Conservation (phyloP, 1,140 invertebrate genomes). For the Streblospio benedicti region DNA sequence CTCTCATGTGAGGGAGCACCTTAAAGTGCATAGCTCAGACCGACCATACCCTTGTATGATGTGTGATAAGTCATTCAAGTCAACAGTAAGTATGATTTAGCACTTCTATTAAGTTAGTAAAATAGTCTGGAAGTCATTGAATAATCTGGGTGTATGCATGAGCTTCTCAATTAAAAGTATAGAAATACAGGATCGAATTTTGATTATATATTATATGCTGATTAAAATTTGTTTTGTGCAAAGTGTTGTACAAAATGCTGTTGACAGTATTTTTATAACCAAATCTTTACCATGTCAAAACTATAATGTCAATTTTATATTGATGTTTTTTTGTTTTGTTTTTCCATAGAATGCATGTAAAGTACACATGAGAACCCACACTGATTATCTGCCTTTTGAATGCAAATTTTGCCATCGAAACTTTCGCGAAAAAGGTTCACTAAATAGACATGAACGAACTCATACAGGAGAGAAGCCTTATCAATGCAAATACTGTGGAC, state of each 20-base stretch:
- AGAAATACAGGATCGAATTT: background rate
- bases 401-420: slow-evolving; percentile 39
- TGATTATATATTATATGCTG: background rate
- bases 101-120: background rate
- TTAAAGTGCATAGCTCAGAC: slow-evolving; percentile 92
- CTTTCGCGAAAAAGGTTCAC: slow-evolving; percentile 46
- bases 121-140: background rate
- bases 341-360: slow-evolving; percentile 43
- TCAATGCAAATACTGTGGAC: slow-evolving; percentile 80
- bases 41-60: slow-evolving; percentile 87
- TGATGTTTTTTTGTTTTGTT: background rate
- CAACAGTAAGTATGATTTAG: slow-evolving; percentile 54
- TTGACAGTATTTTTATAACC: background rate
- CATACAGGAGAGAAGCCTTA: slow-evolving; percentile 59
- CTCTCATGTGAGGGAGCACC: slow-evolving; percentile 56
- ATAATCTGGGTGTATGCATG: background rate
- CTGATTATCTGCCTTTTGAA: slow-evolving; percentile 32
- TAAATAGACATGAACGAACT: slow-evolving; percentile 84
- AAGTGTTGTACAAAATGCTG: background rate
- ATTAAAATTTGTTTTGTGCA: background rate
- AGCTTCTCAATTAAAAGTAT: background rate
- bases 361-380: slow-evolving; percentile 41
- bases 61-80: slow-evolving; percentile 91
- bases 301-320: background rate
- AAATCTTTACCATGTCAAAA: background rate